Evolutionary conservation across 2,888 invertebrate genomes (phyloP).

Genomic region (Rhingia campestris): DNA sequence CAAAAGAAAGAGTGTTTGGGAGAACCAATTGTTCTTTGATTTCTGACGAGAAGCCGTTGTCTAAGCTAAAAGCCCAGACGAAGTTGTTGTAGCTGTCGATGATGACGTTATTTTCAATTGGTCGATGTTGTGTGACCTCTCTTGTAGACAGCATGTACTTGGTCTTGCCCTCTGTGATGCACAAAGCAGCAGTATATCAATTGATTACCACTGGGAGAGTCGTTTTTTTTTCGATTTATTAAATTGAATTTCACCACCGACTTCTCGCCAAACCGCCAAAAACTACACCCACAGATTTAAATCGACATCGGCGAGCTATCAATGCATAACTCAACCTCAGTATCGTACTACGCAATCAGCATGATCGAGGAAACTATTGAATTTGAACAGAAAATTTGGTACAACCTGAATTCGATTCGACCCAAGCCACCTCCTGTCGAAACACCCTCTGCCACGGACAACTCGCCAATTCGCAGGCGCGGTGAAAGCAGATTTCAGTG

Average conservation of each 20-base stretch:
- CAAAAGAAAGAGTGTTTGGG: too few relatives aligned
- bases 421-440: constrained; percentile 71
- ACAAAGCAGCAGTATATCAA: too few relatives aligned
- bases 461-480: constrained; percentile 78
- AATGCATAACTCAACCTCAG: constrained; percentile 79
- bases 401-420: constrained; percentile 79
- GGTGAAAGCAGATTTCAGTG: constrained; percentile 62
- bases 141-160: too few relatives aligned
- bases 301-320: constrained; percentile 82
- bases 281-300: constrained; percentile 83
- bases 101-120: too few relatives aligned
- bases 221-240: too few relatives aligned
- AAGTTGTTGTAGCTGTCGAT: too few relatives aligned
- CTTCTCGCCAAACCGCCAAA: constrained; percentile 83
- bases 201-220: too few relatives aligned
- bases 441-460: constrained; percentile 75
- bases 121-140: too few relatives aligned
- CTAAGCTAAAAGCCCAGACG: too few relatives aligned
- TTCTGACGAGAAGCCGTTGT: too few relatives aligned
- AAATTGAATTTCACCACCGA: constrained; percentile 84
- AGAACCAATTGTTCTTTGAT: too few relatives aligned
- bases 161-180: too few relatives aligned
- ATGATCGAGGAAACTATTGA: constrained; percentile 81
- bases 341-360: constrained; percentile 81
- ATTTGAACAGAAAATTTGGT: constrained; percentile 80